Conservation (phyloP, 2,113 vertebrate genomes). For the Gasterosteus nipponicus region DNA sequence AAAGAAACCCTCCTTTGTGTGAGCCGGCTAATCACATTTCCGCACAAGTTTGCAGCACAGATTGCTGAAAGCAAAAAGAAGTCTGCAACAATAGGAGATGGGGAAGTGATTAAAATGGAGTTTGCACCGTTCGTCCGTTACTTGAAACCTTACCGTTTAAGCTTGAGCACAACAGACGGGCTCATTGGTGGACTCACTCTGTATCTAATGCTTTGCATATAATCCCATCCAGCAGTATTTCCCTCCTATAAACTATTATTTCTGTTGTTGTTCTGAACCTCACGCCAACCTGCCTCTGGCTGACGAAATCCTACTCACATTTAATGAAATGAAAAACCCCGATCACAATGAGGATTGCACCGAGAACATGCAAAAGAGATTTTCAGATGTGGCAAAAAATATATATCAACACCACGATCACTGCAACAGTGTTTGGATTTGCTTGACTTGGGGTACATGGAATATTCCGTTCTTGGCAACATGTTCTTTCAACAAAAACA, state of each 20-base stretch:
- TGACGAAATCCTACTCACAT: slow-evolving; percentile 60
- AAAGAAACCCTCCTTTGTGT: slow-evolving; percentile 59
- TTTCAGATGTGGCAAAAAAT: slow-evolving; percentile 18
- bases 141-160: slow-evolving; percentile 1
- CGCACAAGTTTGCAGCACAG: slow-evolving; percentile 6
- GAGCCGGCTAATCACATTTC: slow-evolving; percentile 49
- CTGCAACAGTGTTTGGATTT: neutral
- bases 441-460: neutral
- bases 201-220: slow-evolving; percentile 20
- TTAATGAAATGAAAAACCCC: slow-evolving; percentile 58
- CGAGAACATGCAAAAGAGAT: slow-evolving; percentile 34
- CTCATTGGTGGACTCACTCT: slow-evolving; percentile 17
- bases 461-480: neutral
- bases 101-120: slow-evolving; percentile 26
- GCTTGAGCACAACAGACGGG: neutral
- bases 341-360: slow-evolving; percentile 31
- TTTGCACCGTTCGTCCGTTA: slow-evolving; percentile 1
- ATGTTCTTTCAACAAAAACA: neutral
- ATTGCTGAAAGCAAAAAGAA: slow-evolving; percentile 23
- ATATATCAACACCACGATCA: neutral
- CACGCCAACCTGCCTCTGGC: slow-evolving; percentile 46
- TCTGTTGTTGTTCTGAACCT: slow-evolving; percentile 38
- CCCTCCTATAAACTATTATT: slow-evolving; percentile 18
- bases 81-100: slow-evolving; percentile 25
- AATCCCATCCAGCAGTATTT: slow-evolving; percentile 46